phyloP scores from a whole-genome alignment of 2,797 vertebrate genomes.

The Harpagifer antarcticus region DNA sequence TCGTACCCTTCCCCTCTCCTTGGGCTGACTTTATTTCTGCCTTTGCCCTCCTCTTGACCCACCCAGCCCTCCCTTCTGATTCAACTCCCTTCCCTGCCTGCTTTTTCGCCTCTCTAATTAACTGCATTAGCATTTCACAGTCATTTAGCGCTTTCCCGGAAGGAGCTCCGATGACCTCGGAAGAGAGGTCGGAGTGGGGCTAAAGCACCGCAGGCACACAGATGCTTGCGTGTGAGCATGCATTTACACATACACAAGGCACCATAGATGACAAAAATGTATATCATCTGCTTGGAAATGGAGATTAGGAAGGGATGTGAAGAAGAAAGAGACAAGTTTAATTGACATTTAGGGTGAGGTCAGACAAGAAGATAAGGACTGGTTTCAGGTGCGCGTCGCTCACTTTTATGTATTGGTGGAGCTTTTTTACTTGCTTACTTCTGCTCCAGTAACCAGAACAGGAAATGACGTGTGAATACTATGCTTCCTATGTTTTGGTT shows the following conservation, averaged over 20 bases:
- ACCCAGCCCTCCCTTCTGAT: conserved; percentile 44
- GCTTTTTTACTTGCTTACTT: no score
- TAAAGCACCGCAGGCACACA: conserved; percentile 57
- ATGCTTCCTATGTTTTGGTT: no score
- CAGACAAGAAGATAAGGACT: neutral
- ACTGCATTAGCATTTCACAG: conserved; percentile 81
- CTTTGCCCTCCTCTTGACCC: conserved; percentile 72
- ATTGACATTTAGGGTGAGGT: neutral
- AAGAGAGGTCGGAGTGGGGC: conserved; percentile 66
- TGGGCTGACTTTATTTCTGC: conserved; percentile 69
- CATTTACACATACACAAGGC: conserved; percentile 32
- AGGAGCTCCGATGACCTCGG: conserved; percentile 72
- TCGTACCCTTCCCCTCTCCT: conserved; percentile 67
- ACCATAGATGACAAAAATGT: conserved; percentile 33
- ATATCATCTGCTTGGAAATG: conserved; percentile 35
- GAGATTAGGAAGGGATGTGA: neutral
- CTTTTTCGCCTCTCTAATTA: conserved; percentile 77
- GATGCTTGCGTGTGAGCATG: conserved; percentile 48
- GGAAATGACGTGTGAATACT: no score
- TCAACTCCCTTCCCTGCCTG: conserved; percentile 43
- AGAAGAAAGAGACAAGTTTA: neutral
- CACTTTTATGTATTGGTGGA: no score
- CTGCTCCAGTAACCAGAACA: no score
- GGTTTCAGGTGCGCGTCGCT: neutral
- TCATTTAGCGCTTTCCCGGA: conserved; percentile 73